Base-by-base conservation (phyloP, 2,113 vertebrate species). In the Sylvia atricapilla region DNA sequence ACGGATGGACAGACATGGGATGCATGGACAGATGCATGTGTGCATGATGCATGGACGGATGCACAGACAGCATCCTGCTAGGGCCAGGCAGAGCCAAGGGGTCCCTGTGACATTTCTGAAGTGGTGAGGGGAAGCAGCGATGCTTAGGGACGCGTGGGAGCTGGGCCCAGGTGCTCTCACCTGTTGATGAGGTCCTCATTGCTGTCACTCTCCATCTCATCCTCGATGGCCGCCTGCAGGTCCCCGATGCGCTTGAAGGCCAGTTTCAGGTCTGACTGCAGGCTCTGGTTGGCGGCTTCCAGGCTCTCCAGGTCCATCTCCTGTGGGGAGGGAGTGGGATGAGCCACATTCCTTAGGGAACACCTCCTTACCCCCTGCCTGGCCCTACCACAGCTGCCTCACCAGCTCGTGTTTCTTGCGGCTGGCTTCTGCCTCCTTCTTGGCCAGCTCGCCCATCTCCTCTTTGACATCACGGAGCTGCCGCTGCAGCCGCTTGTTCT, bases 221-320 rank as follows among this genome's bases (percentile, higher is more conserved):
- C 99, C 96, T 99, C 99, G 5, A 99, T 99, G 96, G 99, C 99
- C 0, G 99, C 99, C 97, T 99, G 99, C 73, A 99, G 98, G 97
- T 99, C 99, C 62, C 99, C 99, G 5, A 99, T 99, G 95, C 99
- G 98, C 90, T 99, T 99, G 96, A 99, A 99, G n/a, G 99, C 99
- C 95, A 99, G 97, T 87, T 99, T 99, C 41, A 99, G 98, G 94
- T 99, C 99, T 0, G 99, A 98, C 97, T 99, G 99, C 87, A 99
- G 98, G 97, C 99, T 99, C 97, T 99, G 99, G 97, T 99, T 99
- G 75, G 99, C 99, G 0, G 99, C 99, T 96, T 99, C 99, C 75
- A 99, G 97, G 82, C 99, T 99, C 93, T 99, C 99, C 72, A 99
- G 98, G 91, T 99, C 99, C 99, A 99, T 99, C 97, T 99, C 99